These are phyloP conservation scores for Pholis gunnellus DNA, from an alignment of 2,113 vertebrate species.

Conservation along the genomic window DNA sequence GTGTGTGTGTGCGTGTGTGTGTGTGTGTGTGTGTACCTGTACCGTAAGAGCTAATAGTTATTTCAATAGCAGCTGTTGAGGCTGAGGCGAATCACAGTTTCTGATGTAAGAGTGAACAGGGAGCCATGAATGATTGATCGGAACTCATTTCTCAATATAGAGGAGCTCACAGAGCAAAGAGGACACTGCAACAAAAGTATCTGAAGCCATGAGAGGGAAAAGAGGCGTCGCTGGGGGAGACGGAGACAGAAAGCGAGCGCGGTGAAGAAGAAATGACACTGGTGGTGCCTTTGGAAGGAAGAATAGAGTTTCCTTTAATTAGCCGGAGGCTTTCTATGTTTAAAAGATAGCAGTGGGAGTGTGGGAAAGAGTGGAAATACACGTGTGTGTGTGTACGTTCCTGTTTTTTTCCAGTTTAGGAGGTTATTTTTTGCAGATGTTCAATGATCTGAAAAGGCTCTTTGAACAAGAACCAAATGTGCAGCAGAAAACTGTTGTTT, in stretches of 20 bases:
- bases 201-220: constrained; percentile 43
- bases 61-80: constrained; percentile 62
- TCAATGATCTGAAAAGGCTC: not conserved
- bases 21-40: constrained; percentile 42
- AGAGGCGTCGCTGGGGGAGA: constrained; percentile 20
- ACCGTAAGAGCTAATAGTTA: constrained; percentile 60
- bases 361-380: constrained; percentile 35
- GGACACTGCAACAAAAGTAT: constrained; percentile 42
- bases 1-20: constrained; percentile 38
- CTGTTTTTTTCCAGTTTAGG: constrained; percentile 9
- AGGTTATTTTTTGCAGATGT: constrained; percentile 18
- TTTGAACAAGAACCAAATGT: not conserved
- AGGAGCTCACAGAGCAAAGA: constrained; percentile 47
- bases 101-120: constrained; percentile 57
- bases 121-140: constrained; percentile 74
- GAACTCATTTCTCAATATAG: constrained; percentile 40
- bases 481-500: not conserved
- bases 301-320: constrained; percentile 68
- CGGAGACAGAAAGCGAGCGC: constrained; percentile 14
- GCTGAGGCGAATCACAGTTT: constrained; percentile 65
- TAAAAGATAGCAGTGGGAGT: constrained; percentile 42
- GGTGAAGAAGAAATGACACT: constrained; percentile 42
- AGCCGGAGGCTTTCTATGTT: constrained; percentile 57
- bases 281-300: constrained; percentile 31
- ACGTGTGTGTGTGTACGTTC: constrained; percentile 10